These are phyloP conservation scores for Eciton burchellii DNA, from an alignment of 1,140 invertebrate genomes.

Conservation along the genomic window DNA sequence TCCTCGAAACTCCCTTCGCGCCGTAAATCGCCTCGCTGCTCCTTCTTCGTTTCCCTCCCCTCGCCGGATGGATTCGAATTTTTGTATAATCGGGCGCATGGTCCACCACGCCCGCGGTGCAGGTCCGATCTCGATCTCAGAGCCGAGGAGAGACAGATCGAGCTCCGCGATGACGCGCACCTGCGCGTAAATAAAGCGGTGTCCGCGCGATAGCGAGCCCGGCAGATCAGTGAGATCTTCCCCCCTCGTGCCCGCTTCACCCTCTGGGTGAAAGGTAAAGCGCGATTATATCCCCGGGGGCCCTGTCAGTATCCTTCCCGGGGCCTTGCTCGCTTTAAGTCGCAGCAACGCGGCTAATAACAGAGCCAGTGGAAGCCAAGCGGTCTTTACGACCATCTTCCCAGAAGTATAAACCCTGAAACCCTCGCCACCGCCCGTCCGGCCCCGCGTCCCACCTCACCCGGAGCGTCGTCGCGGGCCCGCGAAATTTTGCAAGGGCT, in stretches of 20 bases:
- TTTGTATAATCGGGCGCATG: no score
- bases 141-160: no score
- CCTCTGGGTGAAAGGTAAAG: conserved; percentile 72
- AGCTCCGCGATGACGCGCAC: no score
- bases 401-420: conserved; percentile 84
- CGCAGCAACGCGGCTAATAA: conserved; percentile 81
- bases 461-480: conserved; percentile 22
- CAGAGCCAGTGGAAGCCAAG: conserved; percentile 81
- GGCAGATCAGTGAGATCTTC: conserved; percentile 81
- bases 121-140: no score
- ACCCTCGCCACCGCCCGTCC: conserved; percentile 35
- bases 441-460: conserved; percentile 49
- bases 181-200: conserved; percentile 22
- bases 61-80: no score
- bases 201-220: conserved; percentile 54
- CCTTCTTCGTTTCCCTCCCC: no score
- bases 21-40: neutral
- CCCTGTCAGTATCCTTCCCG: conserved; percentile 67
- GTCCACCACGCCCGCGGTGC: no score
- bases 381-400: conserved; percentile 84
- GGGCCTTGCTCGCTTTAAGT: conserved; percentile 78
- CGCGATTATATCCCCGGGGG: conserved; percentile 80
- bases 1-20: neutral
- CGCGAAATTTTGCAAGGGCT: conserved; percentile 62
- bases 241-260: conserved; percentile 52